Conservation (phyloP, 2,797 vertebrate species). For the Tinamus major region DNA sequence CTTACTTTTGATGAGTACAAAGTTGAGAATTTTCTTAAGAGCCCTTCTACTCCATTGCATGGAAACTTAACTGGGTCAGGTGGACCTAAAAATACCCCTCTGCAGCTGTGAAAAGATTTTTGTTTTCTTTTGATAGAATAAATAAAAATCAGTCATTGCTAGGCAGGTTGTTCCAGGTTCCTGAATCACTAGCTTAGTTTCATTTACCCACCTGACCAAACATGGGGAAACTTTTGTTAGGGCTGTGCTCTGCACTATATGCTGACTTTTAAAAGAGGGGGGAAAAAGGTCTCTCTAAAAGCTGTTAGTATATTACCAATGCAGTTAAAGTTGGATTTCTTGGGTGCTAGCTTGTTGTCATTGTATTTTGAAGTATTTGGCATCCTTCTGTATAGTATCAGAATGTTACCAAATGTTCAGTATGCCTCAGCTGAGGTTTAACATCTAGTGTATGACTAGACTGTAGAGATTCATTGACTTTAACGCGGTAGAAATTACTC, state of each 20-base stretch:
- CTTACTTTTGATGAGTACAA: neutral
- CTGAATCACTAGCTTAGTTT: neutral
- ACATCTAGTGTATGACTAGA: neutral
- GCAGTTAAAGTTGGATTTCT: neutral
- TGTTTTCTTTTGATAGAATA: neutral
- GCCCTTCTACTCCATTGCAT: neutral
- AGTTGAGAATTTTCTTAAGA: neutral
- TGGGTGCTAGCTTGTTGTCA: neutral
- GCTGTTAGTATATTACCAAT: neutral
- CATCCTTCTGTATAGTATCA: neutral
- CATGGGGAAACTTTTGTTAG: neutral
- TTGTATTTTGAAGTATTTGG: neutral
- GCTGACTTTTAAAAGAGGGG: neutral
- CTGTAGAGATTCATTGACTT: neutral
- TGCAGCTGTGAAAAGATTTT: constrained; percentile 4
- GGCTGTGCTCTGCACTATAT: neutral
- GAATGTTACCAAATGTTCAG: neutral
- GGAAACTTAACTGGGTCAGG: neutral
- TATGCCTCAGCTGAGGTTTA: neutral
- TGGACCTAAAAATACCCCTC: neutral
- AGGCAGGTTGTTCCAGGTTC: neutral
- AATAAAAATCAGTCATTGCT: neutral
- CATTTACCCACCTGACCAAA: neutral
- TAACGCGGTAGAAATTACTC: neutral
- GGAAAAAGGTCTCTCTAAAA: neutral